Base-by-base conservation (phyloP, 2,888 invertebrate species). In the Heteromyza rotundicornis region DNA sequence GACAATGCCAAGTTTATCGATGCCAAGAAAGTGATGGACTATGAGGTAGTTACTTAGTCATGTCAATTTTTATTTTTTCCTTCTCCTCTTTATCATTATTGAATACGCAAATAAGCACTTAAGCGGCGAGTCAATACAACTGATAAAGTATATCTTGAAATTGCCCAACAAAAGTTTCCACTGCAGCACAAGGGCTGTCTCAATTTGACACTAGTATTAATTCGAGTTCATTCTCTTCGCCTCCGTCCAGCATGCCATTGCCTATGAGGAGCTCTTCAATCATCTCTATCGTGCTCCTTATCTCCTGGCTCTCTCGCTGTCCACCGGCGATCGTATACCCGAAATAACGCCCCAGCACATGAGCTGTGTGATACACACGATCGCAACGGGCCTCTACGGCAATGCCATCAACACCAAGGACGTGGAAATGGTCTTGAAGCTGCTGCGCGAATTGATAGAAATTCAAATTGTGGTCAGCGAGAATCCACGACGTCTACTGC, bases 21-120 rank as follows among this genome's bases (percentile, higher is more conserved):
- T 80, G 92, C 90, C 14, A 92, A 92, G 82, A 93, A 94, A 83
- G 88, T 90, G 59, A 84, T 96, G 51, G 91, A 91, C 75, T 94
- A 92, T 82, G 94, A 94, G 86, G 90, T 91, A 52, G 17, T 27
- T 16, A 54, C 50, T n/a, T 49, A 24, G 16, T 27, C 16, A 2
- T 23, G 10, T 7, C 50, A 40, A n/a, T n/a, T n/a, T n/a, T n/a
- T 49, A 20, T 49, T 32, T 56, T 49, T 40, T 17, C 17, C 19
- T 52, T 54, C n/a, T 17, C n/a, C 16, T 14, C 14, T 49, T 53
- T 23, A 27, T 16, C 14, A n/a, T n/a, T n/a, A n/a, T n/a, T n/a
- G n/a, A n/a, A n/a, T n/a, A n/a, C n/a, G n/a, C n/a, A n/a, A n/a
- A n/a, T n/a, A n/a, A n/a, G n/a, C n/a, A n/a, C n/a, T n/a, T n/a